Evolutionary conservation across 2,888 invertebrate genomes (phyloP).

Genomic region (Lycia hirtaria): DNA sequence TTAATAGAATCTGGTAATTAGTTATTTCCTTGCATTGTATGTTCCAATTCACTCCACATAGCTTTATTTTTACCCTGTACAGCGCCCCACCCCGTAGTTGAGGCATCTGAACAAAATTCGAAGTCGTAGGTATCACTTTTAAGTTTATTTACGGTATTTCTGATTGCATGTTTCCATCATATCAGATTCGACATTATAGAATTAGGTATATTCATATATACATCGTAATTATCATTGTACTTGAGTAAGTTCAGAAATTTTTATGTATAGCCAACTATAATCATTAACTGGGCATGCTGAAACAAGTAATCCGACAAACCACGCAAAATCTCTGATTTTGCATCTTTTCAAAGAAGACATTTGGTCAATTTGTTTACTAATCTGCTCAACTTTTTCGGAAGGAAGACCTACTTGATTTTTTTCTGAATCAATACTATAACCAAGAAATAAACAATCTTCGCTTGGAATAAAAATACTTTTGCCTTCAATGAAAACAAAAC

Average conservation of each 20-base stretch:
- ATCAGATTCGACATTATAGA: neutral
- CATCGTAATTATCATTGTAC: constrained; percentile 1
- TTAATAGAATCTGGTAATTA: neutral
- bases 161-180: constrained; percentile 17
- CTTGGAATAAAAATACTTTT: constrained; percentile 34
- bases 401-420: neutral
- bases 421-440: neutral
- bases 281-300: neutral
- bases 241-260: neutral
- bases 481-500: constrained; percentile 33
- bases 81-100: neutral
- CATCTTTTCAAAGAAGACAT: neutral
- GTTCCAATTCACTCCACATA: neutral
- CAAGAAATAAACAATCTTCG: neutral
- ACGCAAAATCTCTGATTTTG: neutral
- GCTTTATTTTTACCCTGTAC: neutral
- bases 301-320: neutral
- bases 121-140: neutral
- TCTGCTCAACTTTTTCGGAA: neutral
- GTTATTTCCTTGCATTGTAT: neutral
- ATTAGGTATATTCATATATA: constrained; percentile 6
- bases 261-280: neutral
- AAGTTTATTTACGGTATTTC: neutral
- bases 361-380: neutral
- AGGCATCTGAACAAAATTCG: neutral